These are phyloP conservation scores for Ceramica pisi DNA, from an alignment of 2,888 invertebrate genomes.

Conservation along the genomic window DNA sequence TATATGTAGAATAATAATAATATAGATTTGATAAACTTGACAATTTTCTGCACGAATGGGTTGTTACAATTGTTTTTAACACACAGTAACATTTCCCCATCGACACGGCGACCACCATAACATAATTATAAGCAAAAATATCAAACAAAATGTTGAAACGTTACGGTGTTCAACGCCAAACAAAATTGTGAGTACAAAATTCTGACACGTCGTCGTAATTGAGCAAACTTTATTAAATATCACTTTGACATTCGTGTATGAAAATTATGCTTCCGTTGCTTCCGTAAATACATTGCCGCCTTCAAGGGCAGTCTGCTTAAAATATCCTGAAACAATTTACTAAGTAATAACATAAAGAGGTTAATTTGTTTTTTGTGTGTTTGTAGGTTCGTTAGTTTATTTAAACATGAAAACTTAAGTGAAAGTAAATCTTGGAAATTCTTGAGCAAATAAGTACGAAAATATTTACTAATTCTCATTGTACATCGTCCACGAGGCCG, in stretches of 20 bases:
- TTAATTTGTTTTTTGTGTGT: not conserved
- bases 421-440: too few species aligned
- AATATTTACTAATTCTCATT: too few species aligned
- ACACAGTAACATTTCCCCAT: conserved; percentile 1
- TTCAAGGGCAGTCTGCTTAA: not conserved
- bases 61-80: too few species aligned
- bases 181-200: conserved; percentile 29
- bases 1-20: too few species aligned
- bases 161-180: conserved; percentile 38
- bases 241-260: conserved; percentile 9
- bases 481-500: too few species aligned
- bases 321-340: not conserved
- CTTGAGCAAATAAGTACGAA: too few species aligned
- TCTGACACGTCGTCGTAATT: conserved; percentile 43
- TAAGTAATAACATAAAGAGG: not conserved
- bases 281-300: not conserved
- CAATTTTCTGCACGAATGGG: too few species aligned
- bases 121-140: conserved; percentile 46
- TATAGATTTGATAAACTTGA: too few species aligned
- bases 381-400: too few species aligned
- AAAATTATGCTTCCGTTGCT: not conserved
- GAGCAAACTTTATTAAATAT: conserved; percentile 46
- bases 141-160: conserved; percentile 27
- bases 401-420: too few species aligned
- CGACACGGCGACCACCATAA: conserved; percentile 28